Evolutionary conservation across 2,113 vertebrate species (phyloP), one percentile per base, ranked within the genome.

Genomic region (Macquaria australasica): DNA sequence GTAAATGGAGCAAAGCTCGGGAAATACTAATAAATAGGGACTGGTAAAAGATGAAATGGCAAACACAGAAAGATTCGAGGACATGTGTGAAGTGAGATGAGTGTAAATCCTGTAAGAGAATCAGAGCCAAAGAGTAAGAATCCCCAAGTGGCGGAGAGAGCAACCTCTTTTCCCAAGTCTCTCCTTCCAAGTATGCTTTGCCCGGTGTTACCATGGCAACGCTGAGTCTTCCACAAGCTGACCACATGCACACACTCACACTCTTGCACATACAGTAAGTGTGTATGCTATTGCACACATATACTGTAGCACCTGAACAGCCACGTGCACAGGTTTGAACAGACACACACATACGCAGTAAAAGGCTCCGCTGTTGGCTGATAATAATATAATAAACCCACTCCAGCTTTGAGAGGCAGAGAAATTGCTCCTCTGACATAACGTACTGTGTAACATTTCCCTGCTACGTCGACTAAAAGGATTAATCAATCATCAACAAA

Each of bases 141-240:
- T 86, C 63, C 82, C 87, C 87, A 77, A 88, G 85, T 85, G 89
- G 64, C 16, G 1, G 53, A 88, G 79, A 64, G 63, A 85, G 76
- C 48, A 48, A 48, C 82, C 81, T 89, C 76, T 75, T 66, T 67
- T 83, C 80, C 83, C 62, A 78, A 86, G 81, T 87, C 68, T 79
- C 74, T 71, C 68, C 81, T 73, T 85, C 70, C 55, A 83, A 86
- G 83, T 82, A 64, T 77, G 84, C 81, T 87, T 88, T 82, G 76
- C 81, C 68, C 84, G 83, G 82, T 60, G 84, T 92, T 85, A 73
- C 93, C 85, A 92, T 92, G 85, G 91, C 71, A 93, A 94, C 69
- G 53, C 81, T 50, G 59, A 82, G 77, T 83, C 78, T 89, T 88
- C 79, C 67, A 79, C 80, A 87, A 72, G 81, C 82, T 89, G 91